phyloP scores from a whole-genome alignment of 1,140 invertebrate genomes.

The Lasioglossum baleicum region DNA sequence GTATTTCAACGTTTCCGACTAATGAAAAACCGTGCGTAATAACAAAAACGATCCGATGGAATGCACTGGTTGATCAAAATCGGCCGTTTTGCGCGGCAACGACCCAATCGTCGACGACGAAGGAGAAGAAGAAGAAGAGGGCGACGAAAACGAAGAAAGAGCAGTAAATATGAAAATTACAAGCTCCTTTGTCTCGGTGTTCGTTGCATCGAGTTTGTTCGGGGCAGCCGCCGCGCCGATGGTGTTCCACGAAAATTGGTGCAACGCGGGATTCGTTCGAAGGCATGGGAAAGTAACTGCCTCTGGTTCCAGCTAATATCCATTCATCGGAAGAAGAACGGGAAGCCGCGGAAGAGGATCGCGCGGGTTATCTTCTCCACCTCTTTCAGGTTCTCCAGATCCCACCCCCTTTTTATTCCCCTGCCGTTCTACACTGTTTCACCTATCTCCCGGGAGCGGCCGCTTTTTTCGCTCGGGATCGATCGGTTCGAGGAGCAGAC shows the following conservation, averaged over 20 bases:
- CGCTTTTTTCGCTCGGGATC: background rate
- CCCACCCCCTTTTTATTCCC: conserved; percentile 18
- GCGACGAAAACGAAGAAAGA: no score
- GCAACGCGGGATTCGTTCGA: background rate
- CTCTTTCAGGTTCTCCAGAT: conserved; percentile 31
- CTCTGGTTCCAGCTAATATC: conserved; percentile 44
- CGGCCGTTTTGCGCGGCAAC: no score
- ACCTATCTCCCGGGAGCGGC: background rate
- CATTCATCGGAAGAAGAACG: conserved; percentile 26
- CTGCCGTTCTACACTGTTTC: background rate
- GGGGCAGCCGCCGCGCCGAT: background rate
- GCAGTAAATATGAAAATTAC: background rate
- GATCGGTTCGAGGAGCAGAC: conserved; percentile 42
- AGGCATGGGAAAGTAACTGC: conserved; percentile 22
- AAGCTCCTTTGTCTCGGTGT: background rate
- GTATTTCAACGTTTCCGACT: conserved; percentile 5
- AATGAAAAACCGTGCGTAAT: background rate
- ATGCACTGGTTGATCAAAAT: no score
- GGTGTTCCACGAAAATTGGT: background rate
- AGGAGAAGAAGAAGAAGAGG: no score
- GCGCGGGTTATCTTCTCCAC: conserved; percentile 44
- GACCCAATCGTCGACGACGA: no score
- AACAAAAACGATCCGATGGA: background rate
- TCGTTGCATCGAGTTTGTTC: no score
- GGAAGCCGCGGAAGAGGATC: conserved; percentile 11